Percentiles rank a stretch among this genome's conserved stretches.
Evolutionary conservation across 2,888 invertebrate genomes (phyloP).

Genomic region (Heliconius cydno): DNA sequence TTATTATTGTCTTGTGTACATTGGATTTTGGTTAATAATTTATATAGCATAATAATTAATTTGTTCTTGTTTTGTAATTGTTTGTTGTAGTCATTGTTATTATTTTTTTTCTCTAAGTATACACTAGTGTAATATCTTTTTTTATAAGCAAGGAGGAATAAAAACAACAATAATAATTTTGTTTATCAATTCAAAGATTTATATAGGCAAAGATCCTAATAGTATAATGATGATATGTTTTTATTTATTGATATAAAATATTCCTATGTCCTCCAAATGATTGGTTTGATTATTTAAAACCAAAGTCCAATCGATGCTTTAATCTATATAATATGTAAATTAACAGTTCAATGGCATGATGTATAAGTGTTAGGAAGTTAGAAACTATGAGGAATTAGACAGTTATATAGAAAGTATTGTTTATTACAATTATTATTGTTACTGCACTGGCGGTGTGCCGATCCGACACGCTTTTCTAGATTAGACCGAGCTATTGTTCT

Average conservation of each 20-base stretch:
- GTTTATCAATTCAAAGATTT: background rate
- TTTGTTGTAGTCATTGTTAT: background rate
- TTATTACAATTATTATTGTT: conserved; percentile 43
- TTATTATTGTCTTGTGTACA: conserved; percentile 52
- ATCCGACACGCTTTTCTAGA: conserved; percentile 52
- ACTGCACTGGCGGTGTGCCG: conserved; percentile 52
- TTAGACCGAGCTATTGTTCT: conserved; percentile 46
- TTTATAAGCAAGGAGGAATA: background rate
- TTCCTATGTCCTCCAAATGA: conserved; percentile 11
- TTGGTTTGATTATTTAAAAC: conserved; percentile 31
- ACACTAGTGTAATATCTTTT: background rate
- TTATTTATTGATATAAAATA: background rate
- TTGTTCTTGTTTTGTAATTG: background rate
- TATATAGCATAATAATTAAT: background rate
- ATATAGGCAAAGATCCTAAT: background rate
- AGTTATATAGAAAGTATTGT: conserved; percentile 38
- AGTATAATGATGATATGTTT: background rate
- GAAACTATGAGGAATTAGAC: conserved; percentile 45
- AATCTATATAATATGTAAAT: conserved; percentile 37
- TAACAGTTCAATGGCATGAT: conserved; percentile 69
- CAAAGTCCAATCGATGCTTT: conserved; percentile 50
- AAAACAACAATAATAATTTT: background rate
- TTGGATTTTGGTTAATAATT: conserved; percentile 40
- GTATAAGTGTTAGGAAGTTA: conserved; percentile 71
- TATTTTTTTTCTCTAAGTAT: background rate